Percentiles rank a stretch among this genome's conserved stretches.
Conservation (phyloP, 2,888 invertebrate genomes). For the Celastrina argiolus region DNA sequence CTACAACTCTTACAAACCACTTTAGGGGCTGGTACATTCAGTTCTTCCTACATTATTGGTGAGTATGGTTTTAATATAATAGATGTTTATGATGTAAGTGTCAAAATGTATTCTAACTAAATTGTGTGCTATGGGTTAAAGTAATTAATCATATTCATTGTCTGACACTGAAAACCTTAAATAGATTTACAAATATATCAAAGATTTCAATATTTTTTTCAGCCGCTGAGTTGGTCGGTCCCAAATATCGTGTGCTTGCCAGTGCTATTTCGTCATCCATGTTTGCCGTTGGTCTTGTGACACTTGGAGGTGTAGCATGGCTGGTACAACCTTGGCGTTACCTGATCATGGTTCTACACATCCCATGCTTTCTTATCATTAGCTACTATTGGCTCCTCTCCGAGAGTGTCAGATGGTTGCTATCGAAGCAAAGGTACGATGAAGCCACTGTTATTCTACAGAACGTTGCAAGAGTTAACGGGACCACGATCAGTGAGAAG, state of each 20-base stretch:
- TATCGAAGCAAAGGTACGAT: constrained; percentile 80
- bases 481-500: constrained; percentile 72
- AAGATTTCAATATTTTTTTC: constrained; percentile 32
- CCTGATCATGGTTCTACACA: constrained; percentile 80
- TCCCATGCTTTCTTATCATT: constrained; percentile 82
- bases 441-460: constrained; percentile 79
- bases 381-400: constrained; percentile 81
- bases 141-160: no score
- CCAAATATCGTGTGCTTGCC: constrained; percentile 83
- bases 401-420: constrained; percentile 88
- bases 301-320: constrained; percentile 83
- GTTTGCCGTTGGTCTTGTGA: constrained; percentile 84
- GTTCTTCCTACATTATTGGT: constrained; percentile 52
- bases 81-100: no score
- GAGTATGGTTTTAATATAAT: no score
- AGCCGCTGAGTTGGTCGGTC: constrained; percentile 88
- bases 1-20: constrained; percentile 64
- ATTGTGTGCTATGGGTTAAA: no score
- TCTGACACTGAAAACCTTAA: no score
- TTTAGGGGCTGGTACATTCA: constrained; percentile 60
- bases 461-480: constrained; percentile 81
- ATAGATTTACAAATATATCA: no score
- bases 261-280: constrained; percentile 83
- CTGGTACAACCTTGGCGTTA: constrained; percentile 82
- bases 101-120: no score